These are phyloP conservation scores for Lethocerus indicus DNA, from an alignment of 1,140 invertebrate genomes.

Conservation along the genomic window DNA sequence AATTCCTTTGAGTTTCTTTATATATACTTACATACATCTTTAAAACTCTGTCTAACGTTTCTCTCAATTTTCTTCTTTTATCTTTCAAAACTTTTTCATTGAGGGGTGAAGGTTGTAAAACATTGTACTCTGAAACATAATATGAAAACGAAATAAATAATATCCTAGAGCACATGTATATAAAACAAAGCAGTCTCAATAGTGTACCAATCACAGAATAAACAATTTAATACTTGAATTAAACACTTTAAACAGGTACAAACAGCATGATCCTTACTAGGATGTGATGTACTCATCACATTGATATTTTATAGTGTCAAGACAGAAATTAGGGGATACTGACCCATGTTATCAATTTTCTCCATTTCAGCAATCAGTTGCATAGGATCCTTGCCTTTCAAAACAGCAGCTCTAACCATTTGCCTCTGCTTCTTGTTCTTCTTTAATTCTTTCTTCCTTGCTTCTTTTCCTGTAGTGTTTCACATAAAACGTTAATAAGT, in stretches of 20 bases:
- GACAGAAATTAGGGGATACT: too few relatives aligned
- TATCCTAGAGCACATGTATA: not conserved
- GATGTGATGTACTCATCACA: too few relatives aligned
- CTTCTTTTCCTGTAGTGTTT: constrained; percentile 72
- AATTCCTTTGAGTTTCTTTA: too few relatives aligned
- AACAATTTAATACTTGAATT: too few relatives aligned
- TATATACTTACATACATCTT: constrained; percentile 95
- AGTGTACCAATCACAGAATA: too few relatives aligned
- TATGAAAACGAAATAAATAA: not conserved
- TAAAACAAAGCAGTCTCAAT: not conserved
- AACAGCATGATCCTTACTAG: too few relatives aligned
- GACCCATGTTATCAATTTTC: constrained; percentile 96
- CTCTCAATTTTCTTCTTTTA: constrained; percentile 87
- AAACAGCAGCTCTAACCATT: constrained; percentile 86
- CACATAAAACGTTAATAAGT: constrained; percentile 13
- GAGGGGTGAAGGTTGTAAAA: constrained; percentile 76
- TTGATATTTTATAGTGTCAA: too few relatives aligned
- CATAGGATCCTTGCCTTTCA: constrained; percentile 93
- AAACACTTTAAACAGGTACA: too few relatives aligned
- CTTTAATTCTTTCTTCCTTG: constrained; percentile 90
- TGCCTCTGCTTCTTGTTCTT: constrained; percentile 96
- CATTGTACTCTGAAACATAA: constrained; percentile 72
- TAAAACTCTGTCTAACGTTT: constrained; percentile 85
- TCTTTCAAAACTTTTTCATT: constrained; percentile 95
- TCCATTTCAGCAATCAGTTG: constrained; percentile 91